A percentile compares a stretch with the other conserved stretches of the same genome.
phyloP scores from a whole-genome alignment of 92 coral and sea anemone genomes.

The Galaxea fascicularis region DNA sequence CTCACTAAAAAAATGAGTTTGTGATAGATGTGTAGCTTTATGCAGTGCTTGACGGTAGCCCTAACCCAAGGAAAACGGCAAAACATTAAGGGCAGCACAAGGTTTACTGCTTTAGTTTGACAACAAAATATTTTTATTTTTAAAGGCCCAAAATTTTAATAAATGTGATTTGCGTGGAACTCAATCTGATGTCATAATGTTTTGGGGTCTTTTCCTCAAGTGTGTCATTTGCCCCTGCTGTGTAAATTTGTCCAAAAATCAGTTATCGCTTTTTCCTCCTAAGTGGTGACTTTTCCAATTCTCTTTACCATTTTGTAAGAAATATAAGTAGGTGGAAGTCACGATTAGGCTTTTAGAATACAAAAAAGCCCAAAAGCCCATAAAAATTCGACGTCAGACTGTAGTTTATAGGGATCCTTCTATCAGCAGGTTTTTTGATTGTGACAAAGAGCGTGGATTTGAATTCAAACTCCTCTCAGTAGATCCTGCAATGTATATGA shows the following conservation, averaged over 20 bases:
- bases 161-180: not conserved
- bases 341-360: not conserved
- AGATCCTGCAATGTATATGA: not conserved
- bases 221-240: constrained; percentile 17
- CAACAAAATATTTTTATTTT: too few relatives aligned
- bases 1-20: too few relatives aligned
- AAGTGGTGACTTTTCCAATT: not conserved
- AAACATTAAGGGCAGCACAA: not conserved
- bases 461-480: too few relatives aligned
- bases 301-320: constrained; percentile 1
- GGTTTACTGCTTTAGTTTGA: not conserved
- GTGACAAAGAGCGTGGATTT: not conserved
- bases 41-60: not conserved
- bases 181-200: not conserved
- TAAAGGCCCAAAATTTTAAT: not conserved
- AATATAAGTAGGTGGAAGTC: not conserved
- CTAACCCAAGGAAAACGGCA: not conserved
- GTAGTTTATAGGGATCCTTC: not conserved
- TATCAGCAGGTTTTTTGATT: not conserved
- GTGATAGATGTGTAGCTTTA: too few relatives aligned
- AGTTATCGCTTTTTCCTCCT: not conserved
- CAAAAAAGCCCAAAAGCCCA: not conserved
- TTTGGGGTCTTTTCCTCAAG: not conserved
- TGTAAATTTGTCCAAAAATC: constrained; percentile 22
- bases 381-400: not conserved